phyloP scores from a whole-genome alignment of 2,113 vertebrate genomes.

The Platichthys flesus region DNA sequence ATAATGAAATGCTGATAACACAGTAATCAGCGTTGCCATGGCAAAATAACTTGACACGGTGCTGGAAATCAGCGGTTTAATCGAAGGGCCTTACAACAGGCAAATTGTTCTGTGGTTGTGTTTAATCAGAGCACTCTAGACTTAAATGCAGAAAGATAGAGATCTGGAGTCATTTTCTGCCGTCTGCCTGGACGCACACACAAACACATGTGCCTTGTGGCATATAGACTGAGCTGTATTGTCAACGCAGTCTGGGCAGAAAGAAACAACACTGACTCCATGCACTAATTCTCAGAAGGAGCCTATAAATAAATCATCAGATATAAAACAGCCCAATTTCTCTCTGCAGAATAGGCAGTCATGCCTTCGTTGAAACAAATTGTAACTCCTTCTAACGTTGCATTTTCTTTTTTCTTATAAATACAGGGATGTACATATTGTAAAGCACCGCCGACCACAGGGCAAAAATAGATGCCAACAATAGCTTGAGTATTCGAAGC shows the following conservation, averaged over 20 bases:
- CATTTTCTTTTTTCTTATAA: slow-evolving; percentile 1
- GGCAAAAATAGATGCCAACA: slow-evolving; percentile 24
- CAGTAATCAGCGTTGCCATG: slow-evolving; percentile 74
- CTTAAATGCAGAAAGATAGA: slow-evolving; percentile 78
- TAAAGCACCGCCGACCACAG: slow-evolving; percentile 6
- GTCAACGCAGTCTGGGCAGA: slow-evolving; percentile 33
- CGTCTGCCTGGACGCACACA: slow-evolving; percentile 78
- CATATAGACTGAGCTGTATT: slow-evolving; percentile 54
- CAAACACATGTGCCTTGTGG: slow-evolving; percentile 81
- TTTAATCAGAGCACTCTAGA: slow-evolving; percentile 79
- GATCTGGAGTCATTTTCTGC: slow-evolving; percentile 82
- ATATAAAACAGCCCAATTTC: not conserved
- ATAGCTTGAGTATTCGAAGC: slow-evolving; percentile 24
- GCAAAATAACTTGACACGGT: slow-evolving; percentile 68
- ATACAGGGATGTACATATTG: slow-evolving; percentile 6
- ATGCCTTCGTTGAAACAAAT: not conserved
- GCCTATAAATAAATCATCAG: slow-evolving; percentile 43
- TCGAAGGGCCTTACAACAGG: slow-evolving; percentile 67
- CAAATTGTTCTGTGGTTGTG: slow-evolving; percentile 77
- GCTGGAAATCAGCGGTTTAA: slow-evolving; percentile 74
- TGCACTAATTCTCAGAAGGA: slow-evolving; percentile 36
- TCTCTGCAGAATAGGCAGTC: slow-evolving; percentile 9
- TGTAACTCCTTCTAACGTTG: not conserved
- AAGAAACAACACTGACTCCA: slow-evolving; percentile 49
- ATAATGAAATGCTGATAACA: slow-evolving; percentile 54